Evolutionary conservation across 2,797 vertebrate species (phyloP).

Genomic region (Sebastes trivittatus): DNA sequence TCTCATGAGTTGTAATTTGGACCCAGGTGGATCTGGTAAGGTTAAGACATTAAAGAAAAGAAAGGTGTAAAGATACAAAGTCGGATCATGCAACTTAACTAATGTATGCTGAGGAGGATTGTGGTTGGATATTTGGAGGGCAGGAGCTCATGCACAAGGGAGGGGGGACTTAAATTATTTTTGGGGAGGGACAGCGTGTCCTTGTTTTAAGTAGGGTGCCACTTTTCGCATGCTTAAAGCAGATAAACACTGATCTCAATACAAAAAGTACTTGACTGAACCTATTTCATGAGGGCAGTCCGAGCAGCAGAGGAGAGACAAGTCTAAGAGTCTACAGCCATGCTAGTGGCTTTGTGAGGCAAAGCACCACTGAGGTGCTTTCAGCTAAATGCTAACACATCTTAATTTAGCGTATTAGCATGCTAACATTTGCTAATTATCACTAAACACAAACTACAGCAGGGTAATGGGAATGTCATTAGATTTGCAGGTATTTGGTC

Average conservation of each 20-base stretch:
- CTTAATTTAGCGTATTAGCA: neutral
- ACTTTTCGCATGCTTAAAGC: slow-evolving; percentile 36
- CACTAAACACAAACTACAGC: neutral
- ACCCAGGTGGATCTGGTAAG: neutral
- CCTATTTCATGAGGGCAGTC: neutral
- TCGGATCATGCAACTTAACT: neutral
- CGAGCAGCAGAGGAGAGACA: neutral
- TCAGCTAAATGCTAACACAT: neutral
- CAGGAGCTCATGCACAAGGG: slow-evolving; percentile 37
- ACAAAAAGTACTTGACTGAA: slow-evolving; percentile 2
- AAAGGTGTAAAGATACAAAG: neutral
- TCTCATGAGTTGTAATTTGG: neutral
- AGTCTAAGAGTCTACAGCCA: neutral
- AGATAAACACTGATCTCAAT: slow-evolving; percentile 38
- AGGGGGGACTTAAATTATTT: slow-evolving; percentile 44
- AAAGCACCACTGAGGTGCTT: neutral
- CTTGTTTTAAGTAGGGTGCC: slow-evolving; percentile 69
- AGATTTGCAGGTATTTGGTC: neutral
- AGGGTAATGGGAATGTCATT: neutral
- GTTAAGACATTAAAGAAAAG: neutral
- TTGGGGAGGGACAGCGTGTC: slow-evolving; percentile 61
- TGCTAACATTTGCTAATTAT: neutral
- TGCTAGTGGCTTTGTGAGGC: neutral
- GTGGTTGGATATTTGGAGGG: slow-evolving; percentile 42
- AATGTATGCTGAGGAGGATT: slow-evolving; percentile 10